Evolutionary conservation across 2,797 vertebrate species (phyloP).

Genomic region (Notoglanidium macrostoma): DNA sequence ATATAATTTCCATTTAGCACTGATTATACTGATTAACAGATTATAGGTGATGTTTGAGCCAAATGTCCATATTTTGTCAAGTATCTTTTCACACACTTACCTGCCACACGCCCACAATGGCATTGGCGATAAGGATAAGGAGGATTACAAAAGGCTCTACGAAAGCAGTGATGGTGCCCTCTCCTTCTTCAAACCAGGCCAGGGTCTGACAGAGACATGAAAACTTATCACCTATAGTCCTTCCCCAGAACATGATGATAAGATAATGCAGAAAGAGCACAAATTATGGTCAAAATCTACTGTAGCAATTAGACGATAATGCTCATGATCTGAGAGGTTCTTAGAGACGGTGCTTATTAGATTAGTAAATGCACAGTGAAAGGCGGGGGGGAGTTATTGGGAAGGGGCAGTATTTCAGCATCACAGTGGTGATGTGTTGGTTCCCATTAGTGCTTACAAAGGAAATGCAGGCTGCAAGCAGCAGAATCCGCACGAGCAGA

Average conservation of each 20-base stretch:
- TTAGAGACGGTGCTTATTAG: background rate
- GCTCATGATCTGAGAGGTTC: background rate
- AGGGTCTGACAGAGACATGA: slow-evolving; percentile 66
- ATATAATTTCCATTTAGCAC: background rate
- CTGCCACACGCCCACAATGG: slow-evolving; percentile 82
- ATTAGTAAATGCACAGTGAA: slow-evolving; percentile 5
- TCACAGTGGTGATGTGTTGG: background rate
- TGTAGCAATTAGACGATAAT: slow-evolving; percentile 10
- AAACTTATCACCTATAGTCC: background rate
- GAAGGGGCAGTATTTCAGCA: background rate
- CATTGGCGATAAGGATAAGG: slow-evolving; percentile 81
- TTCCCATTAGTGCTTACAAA: slow-evolving; percentile 72
- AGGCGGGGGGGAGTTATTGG: background rate
- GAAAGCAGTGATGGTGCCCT: slow-evolving; percentile 80
- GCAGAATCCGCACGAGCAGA: slow-evolving; percentile 78
- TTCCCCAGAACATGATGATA: background rate
- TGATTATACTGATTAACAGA: too few species aligned
- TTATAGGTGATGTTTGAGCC: background rate
- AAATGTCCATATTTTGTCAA: background rate
- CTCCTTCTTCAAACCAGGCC: slow-evolving; percentile 82
- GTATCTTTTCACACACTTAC: slow-evolving; percentile 54
- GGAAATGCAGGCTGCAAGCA: slow-evolving; percentile 80
- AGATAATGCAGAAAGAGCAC: background rate
- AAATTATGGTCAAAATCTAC: background rate
- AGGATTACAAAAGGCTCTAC: slow-evolving; percentile 83